Percentiles rank a stretch among this genome's conserved stretches.
Evolutionary conservation across 2,113 vertebrate genomes (phyloP).

Genomic region (Arenaria interpres): DNA sequence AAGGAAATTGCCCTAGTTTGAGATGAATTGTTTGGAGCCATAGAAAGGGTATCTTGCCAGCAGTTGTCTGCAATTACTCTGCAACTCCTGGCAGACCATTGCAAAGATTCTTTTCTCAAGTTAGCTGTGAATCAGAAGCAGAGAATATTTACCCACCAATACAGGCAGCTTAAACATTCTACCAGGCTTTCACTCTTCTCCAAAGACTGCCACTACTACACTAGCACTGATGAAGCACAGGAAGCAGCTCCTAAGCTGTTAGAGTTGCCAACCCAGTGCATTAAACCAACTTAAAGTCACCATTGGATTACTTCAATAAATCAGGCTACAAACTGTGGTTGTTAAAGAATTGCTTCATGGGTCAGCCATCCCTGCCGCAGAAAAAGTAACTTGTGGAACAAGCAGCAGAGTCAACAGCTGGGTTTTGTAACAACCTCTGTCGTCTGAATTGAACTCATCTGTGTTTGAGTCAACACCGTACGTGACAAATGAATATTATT

Average conservation of each 20-base stretch:
- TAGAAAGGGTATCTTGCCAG: background rate
- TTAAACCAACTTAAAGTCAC: background rate
- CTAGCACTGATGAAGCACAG: background rate
- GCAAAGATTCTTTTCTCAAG: background rate
- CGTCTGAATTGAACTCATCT: constrained; percentile 8
- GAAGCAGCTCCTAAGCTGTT: background rate
- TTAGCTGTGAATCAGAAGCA: background rate
- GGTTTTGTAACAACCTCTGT: constrained; percentile 3
- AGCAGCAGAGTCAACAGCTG: background rate
- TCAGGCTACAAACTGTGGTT: background rate
- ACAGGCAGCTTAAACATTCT: background rate
- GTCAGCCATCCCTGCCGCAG: background rate
- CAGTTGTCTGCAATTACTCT: background rate
- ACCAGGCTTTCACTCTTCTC: background rate
- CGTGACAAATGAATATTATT: background rate
- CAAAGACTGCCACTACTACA: background rate
- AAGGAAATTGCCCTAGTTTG: background rate
- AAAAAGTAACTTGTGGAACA: background rate
- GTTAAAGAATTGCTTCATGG: background rate
- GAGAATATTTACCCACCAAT: background rate
- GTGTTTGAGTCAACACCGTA: constrained; percentile 4
- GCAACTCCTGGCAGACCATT: background rate
- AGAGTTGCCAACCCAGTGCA: background rate
- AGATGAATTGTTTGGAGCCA: background rate
- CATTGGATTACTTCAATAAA: background rate